Conservation (phyloP, 2,113 vertebrate species). For the Plecotus auritus region DNA sequence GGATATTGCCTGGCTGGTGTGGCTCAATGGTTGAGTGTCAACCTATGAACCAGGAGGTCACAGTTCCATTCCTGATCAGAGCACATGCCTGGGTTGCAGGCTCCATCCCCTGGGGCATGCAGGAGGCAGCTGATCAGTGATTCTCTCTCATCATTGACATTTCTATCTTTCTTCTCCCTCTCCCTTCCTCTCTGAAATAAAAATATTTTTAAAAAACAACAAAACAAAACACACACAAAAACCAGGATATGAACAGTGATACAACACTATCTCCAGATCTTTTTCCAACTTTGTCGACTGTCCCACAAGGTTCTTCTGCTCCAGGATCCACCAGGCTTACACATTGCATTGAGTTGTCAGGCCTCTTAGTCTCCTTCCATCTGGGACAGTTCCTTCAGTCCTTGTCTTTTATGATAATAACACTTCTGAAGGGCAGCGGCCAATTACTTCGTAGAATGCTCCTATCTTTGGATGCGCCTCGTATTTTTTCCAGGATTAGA, state of each 20-base stretch:
- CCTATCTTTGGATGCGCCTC: neutral
- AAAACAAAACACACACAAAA: neutral
- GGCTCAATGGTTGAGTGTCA: no score
- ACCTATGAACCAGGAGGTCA: no score
- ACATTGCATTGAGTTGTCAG: rapidly evolving
- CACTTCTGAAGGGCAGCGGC: neutral
- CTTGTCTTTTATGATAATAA: neutral
- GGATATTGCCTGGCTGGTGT: no score
- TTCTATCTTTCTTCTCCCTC: no score
- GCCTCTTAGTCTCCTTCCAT: neutral
- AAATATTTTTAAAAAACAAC: no score
- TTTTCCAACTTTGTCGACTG: neutral
- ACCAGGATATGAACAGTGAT: neutral
- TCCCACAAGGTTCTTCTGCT: neutral
- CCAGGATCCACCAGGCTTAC: neutral
- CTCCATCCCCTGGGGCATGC: no score
- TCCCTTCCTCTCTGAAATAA: no score
- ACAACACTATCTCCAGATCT: neutral
- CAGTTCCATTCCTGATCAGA: no score
- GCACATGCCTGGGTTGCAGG: no score
- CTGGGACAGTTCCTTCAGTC: neutral
- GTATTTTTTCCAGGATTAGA: neutral
- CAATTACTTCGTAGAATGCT: neutral
- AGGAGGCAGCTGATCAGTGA: no score
- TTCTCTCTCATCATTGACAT: no score